Evolutionary conservation across 2,888 invertebrate genomes (phyloP), one percentile per base, ranked within the genome.

Genomic region (Sphaerolaimus hirsutus): DNA sequence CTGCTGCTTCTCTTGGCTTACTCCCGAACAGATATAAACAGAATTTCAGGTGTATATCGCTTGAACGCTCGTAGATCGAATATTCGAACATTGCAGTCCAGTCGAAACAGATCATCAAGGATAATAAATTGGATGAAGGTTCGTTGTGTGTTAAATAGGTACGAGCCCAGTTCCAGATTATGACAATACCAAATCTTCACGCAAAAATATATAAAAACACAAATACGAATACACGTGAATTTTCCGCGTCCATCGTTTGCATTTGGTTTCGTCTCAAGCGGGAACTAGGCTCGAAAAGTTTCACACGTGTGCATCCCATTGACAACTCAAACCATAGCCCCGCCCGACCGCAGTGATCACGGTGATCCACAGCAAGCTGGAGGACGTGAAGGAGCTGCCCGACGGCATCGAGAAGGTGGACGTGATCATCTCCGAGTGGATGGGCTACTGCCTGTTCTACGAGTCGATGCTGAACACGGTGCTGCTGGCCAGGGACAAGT

Each of bases 401-500:
- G 79, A 81, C 49, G 86, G 82, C 17, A 74, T 81, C 48, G 77
- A 81, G 47, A 79, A 65, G 52, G 58, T 97, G 37, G 97, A 99
- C 66, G 91, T 99, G 58, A 76, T 80, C 59, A 75, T 78, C 56
- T 76, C 76, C 4, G 78, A 78, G 61, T 78, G 78, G 78, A 78
- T 78, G 78, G 78, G 78, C 1, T 79, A 79, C 60, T 78, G 79
- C 57, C 75, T 99, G 17, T 93, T 99, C 67, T 99, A 97, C 56
- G 97, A 99, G 69, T 91, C 91, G 53, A 99, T 99, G 97, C 68
- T 99, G 63, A 93, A 93, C 66, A 99, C 97, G 0, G 93, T 99
- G n/a, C 73, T 99, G 44, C 87, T 77, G 59, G 97, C 97, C 0
- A 72, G 97, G 36, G 91, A 97, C 66, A 93, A 91, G 69, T 97